Evolutionary conservation across 2,797 vertebrate species (phyloP).

Genomic region (Urocyon cinereoargenteus): DNA sequence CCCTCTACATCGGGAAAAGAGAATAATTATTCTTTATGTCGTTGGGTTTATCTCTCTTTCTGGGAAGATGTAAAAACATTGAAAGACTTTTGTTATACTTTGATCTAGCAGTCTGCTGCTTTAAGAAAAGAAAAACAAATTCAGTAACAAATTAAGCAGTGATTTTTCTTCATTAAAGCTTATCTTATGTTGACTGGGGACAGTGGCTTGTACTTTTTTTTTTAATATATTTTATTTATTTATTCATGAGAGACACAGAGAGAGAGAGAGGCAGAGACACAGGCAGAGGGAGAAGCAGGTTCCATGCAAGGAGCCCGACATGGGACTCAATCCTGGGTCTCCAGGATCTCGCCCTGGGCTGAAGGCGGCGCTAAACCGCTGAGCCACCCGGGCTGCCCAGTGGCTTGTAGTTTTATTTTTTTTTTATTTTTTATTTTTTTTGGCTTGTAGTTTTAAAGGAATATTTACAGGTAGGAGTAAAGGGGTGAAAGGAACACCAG

Average conservation of each 20-base stretch:
- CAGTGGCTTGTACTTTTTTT: too few relatives aligned
- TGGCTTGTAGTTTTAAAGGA: constrained; percentile 18
- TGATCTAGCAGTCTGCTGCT: constrained; percentile 9
- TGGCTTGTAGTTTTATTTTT: constrained; percentile 30
- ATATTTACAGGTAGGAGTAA: neutral
- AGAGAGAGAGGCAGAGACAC: too few relatives aligned
- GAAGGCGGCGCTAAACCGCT: too few relatives aligned
- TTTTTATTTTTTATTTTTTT: too few relatives aligned
- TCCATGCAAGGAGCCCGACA: too few relatives aligned
- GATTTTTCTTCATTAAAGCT: constrained; percentile 49
- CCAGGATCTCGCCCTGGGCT: too few relatives aligned
- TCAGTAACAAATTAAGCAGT: neutral
- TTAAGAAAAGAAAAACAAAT: constrained; percentile 20
- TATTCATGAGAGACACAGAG: too few relatives aligned
- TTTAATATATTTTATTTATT: too few relatives aligned
- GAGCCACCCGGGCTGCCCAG: neutral
- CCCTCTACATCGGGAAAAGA: neutral
- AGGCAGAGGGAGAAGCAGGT: too few relatives aligned
- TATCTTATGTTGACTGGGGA: neutral
- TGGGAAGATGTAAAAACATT: neutral
- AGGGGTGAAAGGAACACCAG: neutral
- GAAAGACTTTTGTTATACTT: neutral
- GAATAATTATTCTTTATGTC: neutral
- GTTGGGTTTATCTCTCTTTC: neutral
- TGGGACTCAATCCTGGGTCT: too few relatives aligned